These are phyloP conservation scores for Vultur gryphus DNA, from an alignment of 2,797 vertebrate species.

Conservation along the genomic window DNA sequence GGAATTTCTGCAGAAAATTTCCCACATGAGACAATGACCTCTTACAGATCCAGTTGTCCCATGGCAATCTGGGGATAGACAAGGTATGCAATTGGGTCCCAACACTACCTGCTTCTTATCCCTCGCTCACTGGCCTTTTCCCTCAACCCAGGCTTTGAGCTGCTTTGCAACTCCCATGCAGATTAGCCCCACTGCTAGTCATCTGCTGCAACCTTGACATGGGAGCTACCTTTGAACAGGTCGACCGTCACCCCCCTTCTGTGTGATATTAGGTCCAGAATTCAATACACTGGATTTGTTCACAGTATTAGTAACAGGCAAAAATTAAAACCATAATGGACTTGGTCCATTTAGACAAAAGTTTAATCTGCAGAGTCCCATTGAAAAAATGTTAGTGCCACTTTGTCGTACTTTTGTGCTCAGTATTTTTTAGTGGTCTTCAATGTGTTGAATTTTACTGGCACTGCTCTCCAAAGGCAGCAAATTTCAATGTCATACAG, in stretches of 20 bases:
- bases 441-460: not conserved
- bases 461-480: not conserved
- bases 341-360: not conserved
- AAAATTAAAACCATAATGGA: not conserved
- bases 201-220: not conserved
- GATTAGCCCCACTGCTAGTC: not conserved
- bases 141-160: not conserved
- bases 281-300: not conserved
- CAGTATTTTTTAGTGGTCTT: not conserved
- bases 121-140: not conserved
- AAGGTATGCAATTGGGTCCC: not conserved
- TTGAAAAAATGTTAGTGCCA: not conserved
- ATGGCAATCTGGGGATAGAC: not conserved
- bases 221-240: not conserved
- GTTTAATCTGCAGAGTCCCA: not conserved
- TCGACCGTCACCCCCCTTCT: fast-evolving
- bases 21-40: not conserved
- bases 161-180: not conserved
- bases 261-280: not conserved
- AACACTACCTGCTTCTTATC: not conserved
- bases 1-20: not conserved
- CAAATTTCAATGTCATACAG: constrained; percentile 54
- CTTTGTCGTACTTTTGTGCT: not conserved
- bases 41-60: not conserved
- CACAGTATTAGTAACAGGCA: not conserved